Evolutionary conservation across 2,888 invertebrate genomes (phyloP).

Genomic region (Thymelicus lineola): DNA sequence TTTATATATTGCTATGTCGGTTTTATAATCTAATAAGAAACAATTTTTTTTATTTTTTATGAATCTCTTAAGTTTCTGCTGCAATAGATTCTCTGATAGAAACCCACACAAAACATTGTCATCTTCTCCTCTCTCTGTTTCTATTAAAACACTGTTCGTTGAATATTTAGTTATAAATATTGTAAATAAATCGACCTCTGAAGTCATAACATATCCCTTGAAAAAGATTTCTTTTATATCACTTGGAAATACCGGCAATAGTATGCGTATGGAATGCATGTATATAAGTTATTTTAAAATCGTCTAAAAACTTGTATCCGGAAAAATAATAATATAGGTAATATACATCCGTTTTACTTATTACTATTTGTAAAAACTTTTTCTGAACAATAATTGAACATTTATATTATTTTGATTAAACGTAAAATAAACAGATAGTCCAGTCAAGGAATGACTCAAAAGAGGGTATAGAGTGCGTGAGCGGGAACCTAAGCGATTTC

Average conservation of each 20-base stretch:
- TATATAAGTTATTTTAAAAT: too few species aligned
- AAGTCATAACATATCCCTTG: slow-evolving; percentile 55
- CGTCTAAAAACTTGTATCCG: too few species aligned
- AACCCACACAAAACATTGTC: slow-evolving; percentile 59
- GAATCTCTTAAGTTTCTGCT: slow-evolving; percentile 27
- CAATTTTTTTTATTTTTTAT: slow-evolving; percentile 45
- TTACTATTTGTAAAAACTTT: too few species aligned
- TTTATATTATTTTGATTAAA: too few species aligned
- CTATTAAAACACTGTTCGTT: slow-evolving; percentile 43
- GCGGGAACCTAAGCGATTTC: too few species aligned
- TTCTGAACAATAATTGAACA: too few species aligned
- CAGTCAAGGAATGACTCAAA: too few species aligned
- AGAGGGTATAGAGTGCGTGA: too few species aligned
- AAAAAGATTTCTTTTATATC: slow-evolving; percentile 54
- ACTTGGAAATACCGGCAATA: slow-evolving; percentile 57
- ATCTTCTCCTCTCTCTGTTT: slow-evolving; percentile 39
- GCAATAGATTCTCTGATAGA: slow-evolving; percentile 44
- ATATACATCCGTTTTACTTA: too few species aligned
- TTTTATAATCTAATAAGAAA: slow-evolving; percentile 50
- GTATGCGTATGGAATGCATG: slow-evolving; percentile 50
- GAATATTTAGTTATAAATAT: slow-evolving; percentile 63
- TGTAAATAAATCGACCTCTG: slow-evolving; percentile 49
- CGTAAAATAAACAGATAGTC: too few species aligned
- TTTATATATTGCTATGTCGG: slow-evolving; percentile 50
- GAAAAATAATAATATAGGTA: too few species aligned